phyloP scores from a whole-genome alignment of 2,113 vertebrate species.

The Seriola dumerili region DNA sequence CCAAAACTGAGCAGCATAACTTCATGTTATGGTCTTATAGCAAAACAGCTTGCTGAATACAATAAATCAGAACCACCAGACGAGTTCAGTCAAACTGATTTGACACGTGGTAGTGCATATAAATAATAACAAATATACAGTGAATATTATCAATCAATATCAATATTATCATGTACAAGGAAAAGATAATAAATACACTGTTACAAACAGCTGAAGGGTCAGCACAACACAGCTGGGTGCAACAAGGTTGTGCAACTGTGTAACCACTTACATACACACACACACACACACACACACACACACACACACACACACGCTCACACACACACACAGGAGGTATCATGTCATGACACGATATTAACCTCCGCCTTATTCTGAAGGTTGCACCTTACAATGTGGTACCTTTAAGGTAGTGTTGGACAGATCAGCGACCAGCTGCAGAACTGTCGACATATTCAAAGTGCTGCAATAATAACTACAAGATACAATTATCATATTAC shows the following conservation, averaged over 20 bases:
- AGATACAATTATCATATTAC: constrained; percentile 45
- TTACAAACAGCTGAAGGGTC: constrained; percentile 92
- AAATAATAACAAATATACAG: constrained; percentile 96
- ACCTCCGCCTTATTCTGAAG: constrained; percentile 31
- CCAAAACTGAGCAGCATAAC: constrained; percentile 53
- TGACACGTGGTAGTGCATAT: constrained; percentile 91
- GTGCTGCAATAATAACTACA: constrained; percentile 70
- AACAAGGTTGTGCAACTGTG: constrained; percentile 83
- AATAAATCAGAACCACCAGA: constrained; percentile 59
- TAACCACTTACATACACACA: constrained; percentile 34
- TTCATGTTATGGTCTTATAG: constrained; percentile 43
- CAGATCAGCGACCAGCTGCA: constrained; percentile 76
- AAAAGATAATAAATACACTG: constrained; percentile 93
- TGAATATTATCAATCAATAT: constrained; percentile 93
- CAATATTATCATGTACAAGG: constrained; percentile 79
- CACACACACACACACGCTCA: constrained; percentile 26
- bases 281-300: constrained; percentile 24
- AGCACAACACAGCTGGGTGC: constrained; percentile 85
- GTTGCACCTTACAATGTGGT: constrained; percentile 63
- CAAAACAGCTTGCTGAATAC: constrained; percentile 57
- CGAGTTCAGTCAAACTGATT: constrained; percentile 79
- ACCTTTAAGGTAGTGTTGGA: constrained; percentile 77
- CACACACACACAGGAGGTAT: constrained; percentile 28
- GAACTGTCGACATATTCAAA: constrained; percentile 70
- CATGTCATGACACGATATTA: constrained; percentile 34